A percentile compares a stretch with the other conserved stretches of the same genome.
Conservation (phyloP, 2,888 invertebrate species). For the Margaritifera margaritifera region DNA sequence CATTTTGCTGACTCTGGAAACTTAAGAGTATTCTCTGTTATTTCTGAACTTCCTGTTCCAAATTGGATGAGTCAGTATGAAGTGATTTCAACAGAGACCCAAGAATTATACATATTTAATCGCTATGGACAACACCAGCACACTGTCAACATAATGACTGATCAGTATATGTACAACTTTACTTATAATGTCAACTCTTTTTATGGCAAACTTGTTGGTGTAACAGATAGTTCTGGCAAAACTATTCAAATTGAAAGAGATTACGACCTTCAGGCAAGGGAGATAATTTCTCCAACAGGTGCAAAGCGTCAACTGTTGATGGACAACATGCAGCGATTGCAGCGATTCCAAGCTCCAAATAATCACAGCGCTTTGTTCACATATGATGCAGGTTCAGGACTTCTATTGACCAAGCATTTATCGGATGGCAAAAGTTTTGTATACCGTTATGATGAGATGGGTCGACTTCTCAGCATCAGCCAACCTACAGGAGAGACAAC, state of each 20-base stretch:
- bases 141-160: conserved; percentile 95
- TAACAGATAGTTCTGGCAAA: conserved; percentile 91
- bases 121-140: conserved; percentile 94
- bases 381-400: conserved; percentile 89
- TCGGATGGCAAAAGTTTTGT: conserved; percentile 84
- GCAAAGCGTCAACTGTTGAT: conserved; percentile 79
- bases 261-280: conserved; percentile 85
- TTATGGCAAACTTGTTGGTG: conserved; percentile 93
- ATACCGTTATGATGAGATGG: conserved; percentile 92
- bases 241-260: conserved; percentile 89
- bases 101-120: conserved; percentile 82
- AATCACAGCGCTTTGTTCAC: conserved; percentile 95
- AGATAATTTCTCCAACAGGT: conserved; percentile 75
- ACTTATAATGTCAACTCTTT: conserved; percentile 97
- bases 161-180: conserved; percentile 94
- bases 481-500: conserved; percentile 95
- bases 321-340: conserved; percentile 93
- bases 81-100: conserved; percentile 93
- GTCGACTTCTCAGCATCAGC: conserved; percentile 88
- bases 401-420: conserved; percentile 78
- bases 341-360: conserved; percentile 89
- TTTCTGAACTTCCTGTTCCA: conserved; percentile 66
- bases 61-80: conserved; percentile 79
- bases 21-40: conserved; percentile 79
- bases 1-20: conserved; percentile 94